These are phyloP conservation scores for Latrodectus hesperus DNA, from an alignment of 2,888 invertebrate species.

Conservation along the genomic window DNA sequence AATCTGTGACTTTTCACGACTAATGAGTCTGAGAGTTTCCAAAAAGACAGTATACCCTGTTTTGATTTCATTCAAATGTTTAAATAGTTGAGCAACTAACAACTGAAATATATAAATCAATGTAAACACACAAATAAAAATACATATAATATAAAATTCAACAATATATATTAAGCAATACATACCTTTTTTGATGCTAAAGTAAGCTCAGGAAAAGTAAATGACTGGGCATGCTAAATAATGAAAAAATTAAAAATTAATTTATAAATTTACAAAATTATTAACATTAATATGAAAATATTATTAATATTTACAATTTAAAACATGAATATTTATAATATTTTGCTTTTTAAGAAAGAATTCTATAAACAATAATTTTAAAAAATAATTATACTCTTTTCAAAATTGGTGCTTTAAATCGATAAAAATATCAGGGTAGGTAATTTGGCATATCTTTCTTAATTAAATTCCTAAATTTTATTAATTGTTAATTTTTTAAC, in stretches of 20 bases:
- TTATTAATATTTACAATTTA: too few relatives aligned
- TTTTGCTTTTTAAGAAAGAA: too few relatives aligned
- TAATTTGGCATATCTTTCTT: too few relatives aligned
- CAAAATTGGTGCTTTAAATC: too few relatives aligned
- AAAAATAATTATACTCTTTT: too few relatives aligned
- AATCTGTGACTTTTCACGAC: slow-evolving; percentile 85
- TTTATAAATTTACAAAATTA: background rate
- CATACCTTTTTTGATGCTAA: slow-evolving; percentile 72
- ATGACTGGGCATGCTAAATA: slow-evolving; percentile 79
- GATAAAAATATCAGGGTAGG: too few relatives aligned
- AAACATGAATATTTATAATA: too few relatives aligned
- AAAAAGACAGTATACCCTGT: slow-evolving; percentile 79
- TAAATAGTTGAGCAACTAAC: slow-evolving; percentile 76
- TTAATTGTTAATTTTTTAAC: too few relatives aligned
- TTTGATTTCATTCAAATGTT: slow-evolving; percentile 72
- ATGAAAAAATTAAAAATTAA: slow-evolving; percentile 56
- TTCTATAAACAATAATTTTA: too few relatives aligned
- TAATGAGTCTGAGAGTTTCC: slow-evolving; percentile 81
- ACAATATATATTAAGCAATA: background rate
- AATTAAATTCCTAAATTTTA: too few relatives aligned
- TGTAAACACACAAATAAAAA: background rate
- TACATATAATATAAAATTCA: background rate
- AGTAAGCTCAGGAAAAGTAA: slow-evolving; percentile 80
- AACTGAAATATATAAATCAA: slow-evolving; percentile 71
- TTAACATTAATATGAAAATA: too few relatives aligned